Percentiles rank a stretch among this genome's conserved stretches.
phyloP scores from a whole-genome alignment of 2,113 vertebrate genomes.

The Cynopterus brachyotis region DNA sequence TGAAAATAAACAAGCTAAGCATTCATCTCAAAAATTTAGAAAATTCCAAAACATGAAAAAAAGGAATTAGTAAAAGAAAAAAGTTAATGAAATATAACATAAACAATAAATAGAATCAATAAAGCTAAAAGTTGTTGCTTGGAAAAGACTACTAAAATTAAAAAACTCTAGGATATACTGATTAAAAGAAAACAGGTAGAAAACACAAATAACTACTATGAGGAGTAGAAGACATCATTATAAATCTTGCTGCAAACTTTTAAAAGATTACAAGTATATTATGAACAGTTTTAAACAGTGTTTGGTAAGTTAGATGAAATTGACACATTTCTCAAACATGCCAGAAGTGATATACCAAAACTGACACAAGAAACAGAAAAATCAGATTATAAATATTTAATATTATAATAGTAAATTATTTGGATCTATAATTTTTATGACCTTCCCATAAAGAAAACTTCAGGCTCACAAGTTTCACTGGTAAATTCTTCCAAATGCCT shows the following conservation, averaged over 20 bases:
- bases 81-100: neutral
- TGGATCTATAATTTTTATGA: neutral
- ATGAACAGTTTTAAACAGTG: neutral
- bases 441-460: neutral
- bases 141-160: neutral
- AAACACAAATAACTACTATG: neutral
- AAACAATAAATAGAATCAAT: neutral
- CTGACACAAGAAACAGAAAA: neutral
- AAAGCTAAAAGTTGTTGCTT: neutral
- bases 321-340: neutral
- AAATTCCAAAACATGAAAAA: neutral
- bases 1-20: neutral
- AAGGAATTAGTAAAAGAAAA: neutral
- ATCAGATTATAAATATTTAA: neutral
- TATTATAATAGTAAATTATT: neutral
- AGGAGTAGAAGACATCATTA: neutral
- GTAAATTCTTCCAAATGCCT: neutral
- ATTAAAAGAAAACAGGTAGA: neutral
- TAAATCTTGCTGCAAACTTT: neutral
- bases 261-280: neutral
- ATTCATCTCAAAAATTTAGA: neutral
- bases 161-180: neutral
- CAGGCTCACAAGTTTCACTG: neutral
- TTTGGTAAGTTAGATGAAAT: neutral
- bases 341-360: neutral